Percentiles rank a stretch among this genome's conserved stretches.
These are phyloP conservation scores for Archocentrus centrarchus DNA, from an alignment of 2,113 vertebrate genomes.

Conservation along the genomic window DNA sequence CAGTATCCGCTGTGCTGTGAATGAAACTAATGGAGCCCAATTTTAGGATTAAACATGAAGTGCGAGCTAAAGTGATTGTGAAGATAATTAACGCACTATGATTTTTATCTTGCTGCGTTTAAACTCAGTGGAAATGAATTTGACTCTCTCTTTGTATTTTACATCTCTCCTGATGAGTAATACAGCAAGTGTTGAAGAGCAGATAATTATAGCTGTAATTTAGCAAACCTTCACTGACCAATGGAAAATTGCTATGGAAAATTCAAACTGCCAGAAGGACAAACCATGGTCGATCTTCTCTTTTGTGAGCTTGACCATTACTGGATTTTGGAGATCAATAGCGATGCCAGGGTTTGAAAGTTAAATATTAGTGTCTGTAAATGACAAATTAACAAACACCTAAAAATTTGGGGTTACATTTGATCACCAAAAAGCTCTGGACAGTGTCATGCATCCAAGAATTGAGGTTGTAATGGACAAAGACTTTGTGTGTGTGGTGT, in stretches of 20 bases:
- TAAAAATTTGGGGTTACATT: neutral
- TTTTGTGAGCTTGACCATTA: neutral
- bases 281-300: neutral
- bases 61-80: slow-evolving; percentile 50
- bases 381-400: neutral
- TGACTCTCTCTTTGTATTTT: slow-evolving; percentile 22
- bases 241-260: neutral
- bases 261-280: neutral
- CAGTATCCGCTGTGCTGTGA: slow-evolving; percentile 32
- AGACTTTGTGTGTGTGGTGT: neutral
- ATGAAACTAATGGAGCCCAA: slow-evolving; percentile 62
- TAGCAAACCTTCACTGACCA: neutral
- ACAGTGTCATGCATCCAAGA: neutral
- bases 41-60: slow-evolving; percentile 60
- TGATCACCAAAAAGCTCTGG: neutral
- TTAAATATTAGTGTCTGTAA: neutral
- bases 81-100: slow-evolving; percentile 48
- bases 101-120: slow-evolving; percentile 51
- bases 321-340: neutral
- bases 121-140: slow-evolving; percentile 47
- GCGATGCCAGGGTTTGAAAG: neutral
- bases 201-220: slow-evolving; percentile 1
- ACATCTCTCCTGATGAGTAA: slow-evolving; percentile 21
- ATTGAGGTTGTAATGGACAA: neutral
- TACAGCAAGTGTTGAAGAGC: slow-evolving; percentile 14